A percentile compares a stretch with the other conserved stretches of the same genome.
phyloP scores from a whole-genome alignment of 2,797 vertebrate genomes.

The Acanthornis magna region DNA sequence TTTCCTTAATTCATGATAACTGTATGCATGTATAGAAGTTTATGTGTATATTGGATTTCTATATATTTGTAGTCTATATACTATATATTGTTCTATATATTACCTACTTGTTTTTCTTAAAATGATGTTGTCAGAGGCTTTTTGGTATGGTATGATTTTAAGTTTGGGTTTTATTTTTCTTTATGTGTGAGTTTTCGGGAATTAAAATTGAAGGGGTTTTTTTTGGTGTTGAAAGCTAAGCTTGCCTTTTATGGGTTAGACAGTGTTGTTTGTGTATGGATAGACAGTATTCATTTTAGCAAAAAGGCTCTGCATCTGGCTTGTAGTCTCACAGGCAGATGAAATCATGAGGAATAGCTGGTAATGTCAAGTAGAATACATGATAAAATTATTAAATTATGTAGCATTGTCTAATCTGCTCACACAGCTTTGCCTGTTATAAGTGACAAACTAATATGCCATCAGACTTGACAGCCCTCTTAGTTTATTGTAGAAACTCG shows the following conservation, averaged over 20 bases:
- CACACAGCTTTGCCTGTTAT: constrained; percentile 58
- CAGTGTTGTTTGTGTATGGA: background rate
- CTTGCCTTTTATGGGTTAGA: background rate
- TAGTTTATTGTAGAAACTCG: constrained; percentile 57
- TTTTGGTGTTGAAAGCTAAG: background rate
- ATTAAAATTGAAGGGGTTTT: background rate
- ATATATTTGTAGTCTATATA: background rate
- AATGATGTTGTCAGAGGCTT: background rate
- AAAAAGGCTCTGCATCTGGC: background rate
- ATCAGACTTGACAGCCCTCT: constrained; percentile 62
- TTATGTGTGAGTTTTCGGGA: background rate
- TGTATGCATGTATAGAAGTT: background rate
- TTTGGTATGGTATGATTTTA: background rate
- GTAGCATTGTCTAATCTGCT: constrained; percentile 63
- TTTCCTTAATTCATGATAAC: background rate
- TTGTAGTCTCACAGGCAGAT: constrained; percentile 1
- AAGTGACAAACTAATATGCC: constrained; percentile 70
- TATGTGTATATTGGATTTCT: background rate
- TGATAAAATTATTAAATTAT: constrained; percentile 72
- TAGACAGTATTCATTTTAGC: background rate
- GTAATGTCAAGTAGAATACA: constrained; percentile 61
- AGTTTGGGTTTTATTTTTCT: background rate
- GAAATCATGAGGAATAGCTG: constrained; percentile 44
- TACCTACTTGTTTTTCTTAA: background rate
- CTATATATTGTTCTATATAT: background rate